Evolutionary conservation across 2,113 vertebrate genomes (phyloP).

Genomic region (Poecilia latipinna): DNA sequence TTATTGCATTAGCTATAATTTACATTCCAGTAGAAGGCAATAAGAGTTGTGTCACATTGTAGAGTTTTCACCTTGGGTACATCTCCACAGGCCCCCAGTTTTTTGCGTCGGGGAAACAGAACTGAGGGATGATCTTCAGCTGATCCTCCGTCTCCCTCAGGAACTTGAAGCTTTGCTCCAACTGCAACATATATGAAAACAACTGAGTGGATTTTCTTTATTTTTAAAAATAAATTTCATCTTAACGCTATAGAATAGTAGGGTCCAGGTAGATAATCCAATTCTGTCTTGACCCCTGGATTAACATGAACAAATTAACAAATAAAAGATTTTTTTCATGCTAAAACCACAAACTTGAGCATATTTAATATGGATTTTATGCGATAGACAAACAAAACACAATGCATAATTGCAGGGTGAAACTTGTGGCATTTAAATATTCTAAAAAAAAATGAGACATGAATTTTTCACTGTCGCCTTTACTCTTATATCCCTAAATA

Average conservation of each 20-base stretch:
- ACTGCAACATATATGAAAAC: conserved; percentile 64
- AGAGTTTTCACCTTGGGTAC: conserved; percentile 82
- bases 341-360: no score
- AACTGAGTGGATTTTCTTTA: neutral
- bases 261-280: neutral
- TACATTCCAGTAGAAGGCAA: neutral
- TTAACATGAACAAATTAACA: no score
- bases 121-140: conserved; percentile 90
- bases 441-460: no score
- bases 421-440: no score
- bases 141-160: conserved; percentile 91
- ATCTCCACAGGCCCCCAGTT: conserved; percentile 88
- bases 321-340: no score
- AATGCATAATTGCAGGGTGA: no score
- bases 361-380: no score
- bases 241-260: neutral
- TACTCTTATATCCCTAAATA: no score
- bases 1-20: neutral
- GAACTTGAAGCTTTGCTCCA: conserved; percentile 90
- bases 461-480: no score
- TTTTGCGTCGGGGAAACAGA: conserved; percentile 91
- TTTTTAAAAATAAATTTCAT: neutral
- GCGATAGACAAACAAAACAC: no score
- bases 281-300: neutral
- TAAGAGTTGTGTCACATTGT: neutral